These are phyloP conservation scores for Bombus pascuorum DNA, from an alignment of 1,140 invertebrate species.

Conservation along the genomic window DNA sequence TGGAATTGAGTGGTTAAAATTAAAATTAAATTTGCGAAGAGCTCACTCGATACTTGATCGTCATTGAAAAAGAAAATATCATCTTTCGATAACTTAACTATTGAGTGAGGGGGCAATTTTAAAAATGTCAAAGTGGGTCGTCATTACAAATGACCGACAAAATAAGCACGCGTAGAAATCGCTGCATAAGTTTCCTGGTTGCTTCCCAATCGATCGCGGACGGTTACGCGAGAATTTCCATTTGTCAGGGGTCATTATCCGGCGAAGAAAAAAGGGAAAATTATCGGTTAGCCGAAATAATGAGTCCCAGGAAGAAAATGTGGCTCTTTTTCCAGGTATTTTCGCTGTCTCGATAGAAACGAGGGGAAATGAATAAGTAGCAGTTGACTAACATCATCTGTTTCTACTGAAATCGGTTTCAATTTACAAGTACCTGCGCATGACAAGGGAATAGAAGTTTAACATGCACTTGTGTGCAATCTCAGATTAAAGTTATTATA, in stretches of 20 bases:
- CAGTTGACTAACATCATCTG: background rate
- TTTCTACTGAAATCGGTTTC: background rate
- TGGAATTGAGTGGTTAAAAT: too few relatives aligned
- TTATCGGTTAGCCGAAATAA: conserved; percentile 29
- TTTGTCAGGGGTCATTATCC: background rate
- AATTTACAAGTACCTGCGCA: background rate
- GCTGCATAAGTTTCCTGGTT: background rate
- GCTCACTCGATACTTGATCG: too few relatives aligned
- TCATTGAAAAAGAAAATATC: too few relatives aligned
- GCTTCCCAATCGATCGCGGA: conserved; percentile 8
- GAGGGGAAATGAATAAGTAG: background rate
- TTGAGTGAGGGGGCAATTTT: too few relatives aligned
- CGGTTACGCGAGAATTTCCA: background rate
- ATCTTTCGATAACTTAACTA: too few relatives aligned
- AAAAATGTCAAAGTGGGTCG: background rate
- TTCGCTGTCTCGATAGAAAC: background rate
- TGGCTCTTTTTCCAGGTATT: background rate
- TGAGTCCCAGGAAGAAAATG: background rate
- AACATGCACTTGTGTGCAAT: background rate
- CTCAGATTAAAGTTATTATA: background rate
- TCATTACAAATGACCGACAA: background rate
- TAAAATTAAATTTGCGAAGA: too few relatives aligned
- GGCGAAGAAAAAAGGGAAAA: background rate
- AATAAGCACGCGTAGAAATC: background rate
- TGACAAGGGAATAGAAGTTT: background rate